Base-by-base conservation (phyloP, 2,797 vertebrate species). In the Cyprinodon diabolis region DNA sequence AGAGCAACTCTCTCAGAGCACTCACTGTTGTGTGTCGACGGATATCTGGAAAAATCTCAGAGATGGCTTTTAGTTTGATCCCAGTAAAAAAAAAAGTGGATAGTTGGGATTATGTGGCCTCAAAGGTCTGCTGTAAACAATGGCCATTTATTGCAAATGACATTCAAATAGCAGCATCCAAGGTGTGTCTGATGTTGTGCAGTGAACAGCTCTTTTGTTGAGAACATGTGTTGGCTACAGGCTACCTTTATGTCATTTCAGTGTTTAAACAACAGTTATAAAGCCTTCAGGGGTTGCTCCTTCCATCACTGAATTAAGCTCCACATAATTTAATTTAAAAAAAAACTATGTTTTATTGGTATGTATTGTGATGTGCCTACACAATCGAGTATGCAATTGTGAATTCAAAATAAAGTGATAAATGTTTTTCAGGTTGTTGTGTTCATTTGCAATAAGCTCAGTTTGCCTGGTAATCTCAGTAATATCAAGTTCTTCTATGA, bases 1-100 rank as follows among this genome's bases (percentile, higher is more conserved):
- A 67, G 71, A 70, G 71, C 90, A 71, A 76, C 90, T 92, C 89
- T 88, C 13, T 60, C 35, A 6, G 52, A 37, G 63, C 14, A 3
- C 52, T 69, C 13, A 51, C 49, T 11, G 15, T 40, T 45, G 65
- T 60, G 66, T 2, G 1, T 68, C 76, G 72, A 3, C 30, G 76
- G 63, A 72, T 75, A 75, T n/a, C 71, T 1, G 58, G 45, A 14
- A 40, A 67, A 60, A 51, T 17, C 19, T 68, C 1, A 62, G 35
- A 66, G 19, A 74, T n/a, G 14, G 25, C 52, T 55, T 17, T 48
- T 75, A 78, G 47, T 3, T 21, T 17, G 63, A 54, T 73, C 19
- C 7, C 76, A 40, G 68, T 30, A 30, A 30, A 30, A 30, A 13
- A 68, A 47, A 72, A 75, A 70, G 52, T 37, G 11, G 56, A 86